phyloP scores from a whole-genome alignment of 2,797 vertebrate species.

The Sebastes diaconus region DNA sequence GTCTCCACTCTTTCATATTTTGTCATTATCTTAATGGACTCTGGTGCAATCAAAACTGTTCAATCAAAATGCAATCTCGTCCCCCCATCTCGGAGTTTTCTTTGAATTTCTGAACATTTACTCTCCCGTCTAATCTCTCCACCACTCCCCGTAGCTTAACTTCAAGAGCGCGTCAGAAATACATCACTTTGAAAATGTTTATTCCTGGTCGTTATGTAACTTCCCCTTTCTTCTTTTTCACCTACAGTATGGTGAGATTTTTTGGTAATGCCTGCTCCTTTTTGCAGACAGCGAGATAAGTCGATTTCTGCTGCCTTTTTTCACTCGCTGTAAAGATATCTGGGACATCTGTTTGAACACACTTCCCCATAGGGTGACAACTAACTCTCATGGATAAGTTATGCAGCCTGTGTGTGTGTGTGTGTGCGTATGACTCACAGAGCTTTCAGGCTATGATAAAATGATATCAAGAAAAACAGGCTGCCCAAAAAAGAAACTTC shows the following conservation, averaged over 20 bases:
- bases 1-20: slow-evolving; percentile 36
- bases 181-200: slow-evolving; percentile 25
- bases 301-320: neutral
- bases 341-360: slow-evolving; percentile 58
- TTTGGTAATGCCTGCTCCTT: slow-evolving; percentile 3
- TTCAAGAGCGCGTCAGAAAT: slow-evolving; percentile 20
- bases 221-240: neutral
- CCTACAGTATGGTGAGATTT: neutral
- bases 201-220: slow-evolving; percentile 16
- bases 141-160: slow-evolving; percentile 3
- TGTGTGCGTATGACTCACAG: neutral
- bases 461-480: slow-evolving; percentile 37
- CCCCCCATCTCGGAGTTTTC: slow-evolving; percentile 17
- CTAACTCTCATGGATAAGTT: slow-evolving; percentile 33
- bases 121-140: slow-evolving; percentile 35
- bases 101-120: slow-evolving; percentile 36
- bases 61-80: slow-evolving; percentile 32
- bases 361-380: slow-evolving; percentile 48
- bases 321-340: slow-evolving; percentile 21
- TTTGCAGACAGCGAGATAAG: slow-evolving; percentile 25
- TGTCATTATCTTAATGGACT: slow-evolving; percentile 46
- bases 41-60: slow-evolving; percentile 29
- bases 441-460: slow-evolving; percentile 37
- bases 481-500: neutral
- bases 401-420: neutral